Evolutionary conservation across 2,888 invertebrate species (phyloP).

Genomic region (Alloscopus bannaensis): DNA sequence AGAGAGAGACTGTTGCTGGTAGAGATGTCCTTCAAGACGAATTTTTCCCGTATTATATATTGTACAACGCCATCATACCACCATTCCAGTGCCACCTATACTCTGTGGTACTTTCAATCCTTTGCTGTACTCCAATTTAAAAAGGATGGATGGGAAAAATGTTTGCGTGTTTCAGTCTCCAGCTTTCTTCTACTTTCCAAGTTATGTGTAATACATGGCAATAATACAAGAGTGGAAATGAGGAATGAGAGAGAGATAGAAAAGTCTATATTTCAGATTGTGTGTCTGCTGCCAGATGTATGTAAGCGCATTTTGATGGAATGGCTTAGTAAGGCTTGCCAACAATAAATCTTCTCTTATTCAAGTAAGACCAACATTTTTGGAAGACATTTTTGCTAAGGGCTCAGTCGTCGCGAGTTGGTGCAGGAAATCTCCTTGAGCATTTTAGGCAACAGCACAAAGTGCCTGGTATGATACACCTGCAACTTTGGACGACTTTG

Average conservation of each 20-base stretch:
- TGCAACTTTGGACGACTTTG: too few species aligned
- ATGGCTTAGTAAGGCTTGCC: slow-evolving; percentile 18
- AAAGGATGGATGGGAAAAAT: not conserved
- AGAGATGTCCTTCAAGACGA: slow-evolving; percentile 3
- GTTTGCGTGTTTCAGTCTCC: not conserved
- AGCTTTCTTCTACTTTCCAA: not conserved
- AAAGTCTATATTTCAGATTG: not conserved
- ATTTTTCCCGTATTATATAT: not conserved
- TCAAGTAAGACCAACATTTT: not conserved
- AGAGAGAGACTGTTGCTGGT: slow-evolving; percentile 19
- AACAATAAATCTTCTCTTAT: slow-evolving; percentile 35
- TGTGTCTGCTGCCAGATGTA: slow-evolving; percentile 20
- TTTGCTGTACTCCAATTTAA: too few species aligned
- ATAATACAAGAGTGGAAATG: not conserved
- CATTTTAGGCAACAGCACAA: too few species aligned
- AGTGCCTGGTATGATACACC: too few species aligned
- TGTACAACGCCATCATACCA: not conserved
- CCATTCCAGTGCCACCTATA: not conserved
- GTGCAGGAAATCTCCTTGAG: too few species aligned
- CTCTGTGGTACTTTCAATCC: not conserved
- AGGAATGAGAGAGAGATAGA: not conserved
- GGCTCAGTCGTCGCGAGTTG: too few species aligned
- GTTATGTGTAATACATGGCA: too few species aligned
- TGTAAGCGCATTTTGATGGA: slow-evolving; percentile 56
- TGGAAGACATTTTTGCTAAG: too few species aligned